phyloP scores from a whole-genome alignment of 2,113 vertebrate species.

The Bagarius yarrelli region DNA sequence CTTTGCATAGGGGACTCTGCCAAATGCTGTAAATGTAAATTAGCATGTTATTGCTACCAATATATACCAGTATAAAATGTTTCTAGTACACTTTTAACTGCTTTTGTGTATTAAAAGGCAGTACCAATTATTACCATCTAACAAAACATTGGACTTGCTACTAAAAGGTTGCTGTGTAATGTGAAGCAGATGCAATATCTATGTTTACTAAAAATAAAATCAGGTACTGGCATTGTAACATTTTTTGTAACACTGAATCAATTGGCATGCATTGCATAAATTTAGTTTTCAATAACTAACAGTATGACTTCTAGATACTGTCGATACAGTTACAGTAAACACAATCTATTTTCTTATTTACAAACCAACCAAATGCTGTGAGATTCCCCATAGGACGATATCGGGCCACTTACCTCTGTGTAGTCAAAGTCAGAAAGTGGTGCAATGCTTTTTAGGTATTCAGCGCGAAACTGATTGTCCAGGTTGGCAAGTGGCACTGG shows the following conservation, averaged over 20 bases:
- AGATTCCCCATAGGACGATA: neutral
- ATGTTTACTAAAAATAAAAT: conserved; percentile 8
- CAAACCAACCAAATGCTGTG: conserved; percentile 2
- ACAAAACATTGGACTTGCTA: neutral
- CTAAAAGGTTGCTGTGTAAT: neutral
- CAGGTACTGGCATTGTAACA: neutral
- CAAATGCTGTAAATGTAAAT: too few relatives aligned
- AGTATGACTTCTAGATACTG: neutral
- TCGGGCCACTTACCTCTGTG: conserved; percentile 75
- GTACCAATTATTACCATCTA: neutral
- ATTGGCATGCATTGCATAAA: conserved; percentile 2
- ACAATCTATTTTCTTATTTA: neutral
- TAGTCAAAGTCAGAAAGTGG: conserved; percentile 89
- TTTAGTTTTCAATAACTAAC: neutral
- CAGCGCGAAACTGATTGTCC: conserved; percentile 83
- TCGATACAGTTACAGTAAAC: conserved; percentile 4
- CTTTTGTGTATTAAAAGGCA: neutral
- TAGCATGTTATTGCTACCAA: too few relatives aligned
- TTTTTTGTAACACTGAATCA: neutral
- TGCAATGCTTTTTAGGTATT: conserved; percentile 90
- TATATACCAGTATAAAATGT: too few relatives aligned
- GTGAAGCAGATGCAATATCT: neutral
- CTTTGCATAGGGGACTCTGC: too few relatives aligned
- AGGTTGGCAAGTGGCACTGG: conserved; percentile 85
- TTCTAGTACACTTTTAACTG: neutral